Evolutionary conservation across 2,113 vertebrate species (phyloP).

Genomic region (Geococcyx californianus): DNA sequence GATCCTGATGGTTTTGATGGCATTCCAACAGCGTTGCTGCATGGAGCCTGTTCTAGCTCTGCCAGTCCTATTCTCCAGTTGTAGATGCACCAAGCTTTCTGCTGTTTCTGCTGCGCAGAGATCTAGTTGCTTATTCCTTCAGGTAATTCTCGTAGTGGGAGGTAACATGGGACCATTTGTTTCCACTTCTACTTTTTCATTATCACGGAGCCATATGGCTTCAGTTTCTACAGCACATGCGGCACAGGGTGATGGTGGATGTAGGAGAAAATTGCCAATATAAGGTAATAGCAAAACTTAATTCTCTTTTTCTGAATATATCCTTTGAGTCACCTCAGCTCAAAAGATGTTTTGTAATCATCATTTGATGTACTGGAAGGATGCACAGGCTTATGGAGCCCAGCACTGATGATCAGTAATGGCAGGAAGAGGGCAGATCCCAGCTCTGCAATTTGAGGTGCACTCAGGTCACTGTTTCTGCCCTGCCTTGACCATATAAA

Average conservation of each 20-base stretch:
- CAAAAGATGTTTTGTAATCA: not conserved
- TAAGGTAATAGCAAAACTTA: not conserved
- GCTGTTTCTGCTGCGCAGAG: not conserved
- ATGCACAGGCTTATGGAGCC: not conserved
- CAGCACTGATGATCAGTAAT: not conserved
- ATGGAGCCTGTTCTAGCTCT: not conserved
- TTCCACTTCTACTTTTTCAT: not conserved
- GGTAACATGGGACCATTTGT: constrained; percentile 7
- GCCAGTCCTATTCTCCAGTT: not conserved
- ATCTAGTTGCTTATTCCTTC: not conserved
- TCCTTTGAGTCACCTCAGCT: not conserved
- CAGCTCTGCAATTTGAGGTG: not conserved
- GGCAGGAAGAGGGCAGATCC: not conserved
- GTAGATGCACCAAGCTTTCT: not conserved
- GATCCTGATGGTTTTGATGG: not conserved
- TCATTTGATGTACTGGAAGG: not conserved
- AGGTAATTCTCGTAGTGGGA: not conserved
- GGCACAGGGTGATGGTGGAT: not conserved
- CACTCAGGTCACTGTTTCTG: not conserved
- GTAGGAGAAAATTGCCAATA: not conserved
- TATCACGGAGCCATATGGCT: not conserved
- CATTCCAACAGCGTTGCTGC: not conserved
- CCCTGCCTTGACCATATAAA: not conserved
- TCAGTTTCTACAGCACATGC: not conserved
- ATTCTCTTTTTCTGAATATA: not conserved